Base-by-base conservation (phyloP, 2,888 invertebrate genomes). In the Leucophenga maculata region DNA sequence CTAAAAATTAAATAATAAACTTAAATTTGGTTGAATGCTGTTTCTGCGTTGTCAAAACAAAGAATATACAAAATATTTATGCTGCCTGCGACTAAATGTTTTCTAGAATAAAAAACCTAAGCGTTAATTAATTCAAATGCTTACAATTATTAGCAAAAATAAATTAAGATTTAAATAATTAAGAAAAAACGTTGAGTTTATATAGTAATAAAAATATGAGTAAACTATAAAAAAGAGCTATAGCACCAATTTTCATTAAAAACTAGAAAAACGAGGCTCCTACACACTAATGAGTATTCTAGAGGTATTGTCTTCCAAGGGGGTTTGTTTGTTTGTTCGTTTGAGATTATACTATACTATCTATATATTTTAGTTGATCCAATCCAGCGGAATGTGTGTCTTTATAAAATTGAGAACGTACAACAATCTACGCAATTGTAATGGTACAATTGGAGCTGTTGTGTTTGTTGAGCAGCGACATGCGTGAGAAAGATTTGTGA, bases 391-490 rank as follows among this genome's bases (percentile, higher is more conserved):
- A 83, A 82, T 83, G 83, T 72, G 8, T 22, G 11, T 13, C 64
- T 31, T 4, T 64, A 65, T 39, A 9, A 26, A 59, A 26, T 44
- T 22, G 31, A n/a, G 9, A n/a, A 31, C 26, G 50, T 26, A 26
- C 59, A 32, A 65, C 77, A 75, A 69, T 70, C 78, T 83, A 87
- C 69, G 75, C 82, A 82, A 86, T 85, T 77, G 86, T 85, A 18
- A 85, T 85, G 69, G 81, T 85, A 74, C 87, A 87, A 80, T 85
- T 87, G 79, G 85, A 85, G 81, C 77, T 85, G 82, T 78, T 75
- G 77, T 88, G 88, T 73, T 88, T 88, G 74, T 86, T 86, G 44
- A 88, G 82, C 57, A 88, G 78, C 2, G 88, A 88, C 88, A 88
- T 88, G 75, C 88, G 82, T 16, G 88, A 88, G 79, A 88, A 88